Evolutionary conservation across 2,888 invertebrate species (phyloP).

Genomic region (Marronus borbonicus): DNA sequence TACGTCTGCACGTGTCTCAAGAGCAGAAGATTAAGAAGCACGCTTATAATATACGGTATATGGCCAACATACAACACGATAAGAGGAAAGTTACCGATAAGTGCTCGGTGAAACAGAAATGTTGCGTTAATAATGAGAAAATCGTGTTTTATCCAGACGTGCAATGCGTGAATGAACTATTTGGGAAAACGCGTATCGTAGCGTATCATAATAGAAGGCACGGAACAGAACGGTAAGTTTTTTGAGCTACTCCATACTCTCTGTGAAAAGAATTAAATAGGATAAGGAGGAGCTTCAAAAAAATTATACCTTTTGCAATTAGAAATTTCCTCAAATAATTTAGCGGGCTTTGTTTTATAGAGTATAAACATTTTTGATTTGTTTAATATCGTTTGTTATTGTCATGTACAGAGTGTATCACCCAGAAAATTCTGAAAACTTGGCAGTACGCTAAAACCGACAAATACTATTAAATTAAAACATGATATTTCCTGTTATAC

Average conservation of each 20-base stretch:
- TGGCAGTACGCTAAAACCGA: no score
- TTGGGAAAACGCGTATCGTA: slow-evolving; percentile 2
- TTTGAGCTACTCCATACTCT: background rate
- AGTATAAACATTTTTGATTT: no score
- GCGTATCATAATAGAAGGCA: slow-evolving; percentile 31
- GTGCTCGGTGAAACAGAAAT: slow-evolving; percentile 31
- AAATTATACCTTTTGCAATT: no score
- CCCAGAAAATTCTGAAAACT: no score
- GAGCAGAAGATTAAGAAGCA: slow-evolving; percentile 64
- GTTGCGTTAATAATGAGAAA: slow-evolving; percentile 24
- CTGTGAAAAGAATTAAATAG: no score
- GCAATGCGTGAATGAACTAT: slow-evolving; percentile 14
- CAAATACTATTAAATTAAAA: no score
- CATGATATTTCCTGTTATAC: no score
- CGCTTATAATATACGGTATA: slow-evolving; percentile 41
- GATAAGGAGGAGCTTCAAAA: no score
- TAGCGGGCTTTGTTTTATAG: no score
- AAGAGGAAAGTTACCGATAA: background rate
- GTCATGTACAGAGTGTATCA: no score
- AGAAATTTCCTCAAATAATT: no score
- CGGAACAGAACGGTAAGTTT: slow-evolving; percentile 43
- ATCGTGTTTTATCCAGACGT: slow-evolving; percentile 4
- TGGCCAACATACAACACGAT: slow-evolving; percentile 31
- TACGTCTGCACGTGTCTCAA: slow-evolving; percentile 74
- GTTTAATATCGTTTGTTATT: no score